Percentiles rank a stretch among this genome's conserved stretches.
phyloP scores from a whole-genome alignment of 2,113 vertebrate species.

The Baryphthengus martii region DNA sequence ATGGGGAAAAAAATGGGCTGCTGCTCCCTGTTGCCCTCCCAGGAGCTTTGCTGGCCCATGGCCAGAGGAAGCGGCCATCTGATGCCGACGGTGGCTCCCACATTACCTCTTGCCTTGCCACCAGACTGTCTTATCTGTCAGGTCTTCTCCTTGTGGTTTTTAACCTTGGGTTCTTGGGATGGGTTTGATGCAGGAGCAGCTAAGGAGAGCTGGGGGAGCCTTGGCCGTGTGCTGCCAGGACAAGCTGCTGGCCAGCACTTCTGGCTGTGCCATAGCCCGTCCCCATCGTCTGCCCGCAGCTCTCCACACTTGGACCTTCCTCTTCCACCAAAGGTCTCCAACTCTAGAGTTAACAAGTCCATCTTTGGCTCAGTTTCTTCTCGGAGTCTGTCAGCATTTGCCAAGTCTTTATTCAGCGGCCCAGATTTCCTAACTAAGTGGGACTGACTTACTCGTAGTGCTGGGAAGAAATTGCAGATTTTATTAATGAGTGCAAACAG shows the following conservation, averaged over 20 bases:
- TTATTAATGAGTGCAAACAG: neutral
- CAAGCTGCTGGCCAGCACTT: neutral
- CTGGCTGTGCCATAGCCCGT: accelerated
- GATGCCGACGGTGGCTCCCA: neutral
- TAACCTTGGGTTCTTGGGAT: neutral
- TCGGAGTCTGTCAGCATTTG: neutral
- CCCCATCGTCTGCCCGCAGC: neutral
- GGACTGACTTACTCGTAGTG: neutral
- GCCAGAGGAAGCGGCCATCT: too few species aligned
- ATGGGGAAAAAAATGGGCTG: neutral
- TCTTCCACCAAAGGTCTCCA: neutral
- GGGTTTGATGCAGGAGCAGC: neutral
- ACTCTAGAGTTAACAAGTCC: neutral
- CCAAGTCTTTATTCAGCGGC: neutral
- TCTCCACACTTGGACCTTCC: neutral
- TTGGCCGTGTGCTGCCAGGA: neutral
- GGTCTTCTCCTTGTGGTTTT: neutral
- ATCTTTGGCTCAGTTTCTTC: too few species aligned
- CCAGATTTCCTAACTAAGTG: neutral
- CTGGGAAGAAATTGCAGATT: neutral
- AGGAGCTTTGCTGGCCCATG: neutral
- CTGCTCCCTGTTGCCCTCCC: neutral
- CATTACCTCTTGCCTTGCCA: neutral
- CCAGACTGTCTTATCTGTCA: neutral
- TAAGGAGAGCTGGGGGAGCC: neutral